Conservation (phyloP, 2,797 vertebrate genomes). For the Poeciliopsis presidionis region DNA sequence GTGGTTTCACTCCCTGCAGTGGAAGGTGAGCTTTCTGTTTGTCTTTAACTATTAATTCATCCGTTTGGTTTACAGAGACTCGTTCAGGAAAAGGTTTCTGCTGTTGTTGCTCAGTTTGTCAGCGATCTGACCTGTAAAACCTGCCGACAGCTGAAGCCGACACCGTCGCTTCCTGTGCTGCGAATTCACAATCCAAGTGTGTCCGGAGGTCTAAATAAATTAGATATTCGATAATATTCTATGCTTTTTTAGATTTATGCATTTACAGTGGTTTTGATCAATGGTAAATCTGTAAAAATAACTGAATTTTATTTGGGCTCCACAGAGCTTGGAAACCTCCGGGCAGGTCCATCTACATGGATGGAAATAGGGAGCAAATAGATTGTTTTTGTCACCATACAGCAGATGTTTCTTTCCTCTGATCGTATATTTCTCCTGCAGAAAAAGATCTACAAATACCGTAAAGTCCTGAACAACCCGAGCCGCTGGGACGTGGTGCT, state of each 20-base stretch:
- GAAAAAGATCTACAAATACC: slow-evolving; percentile 99
- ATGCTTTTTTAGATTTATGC: neutral
- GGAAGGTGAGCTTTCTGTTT: slow-evolving; percentile 88
- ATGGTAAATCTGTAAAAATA: neutral
- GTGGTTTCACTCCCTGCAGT: slow-evolving; percentile 99
- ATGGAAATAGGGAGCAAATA: neutral
- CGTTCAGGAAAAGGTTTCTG: neutral
- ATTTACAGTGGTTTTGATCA: neutral
- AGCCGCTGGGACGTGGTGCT: slow-evolving; percentile 97
- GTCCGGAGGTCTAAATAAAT: neutral
- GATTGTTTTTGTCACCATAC: neutral
- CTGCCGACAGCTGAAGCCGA: neutral
- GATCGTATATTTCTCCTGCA: slow-evolving; percentile 53
- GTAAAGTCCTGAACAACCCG: slow-evolving; percentile 96
- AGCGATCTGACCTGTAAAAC: slow-evolving; percentile 7
- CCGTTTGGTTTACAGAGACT: slow-evolving; percentile 23
- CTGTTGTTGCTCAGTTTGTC: slow-evolving; percentile 7
- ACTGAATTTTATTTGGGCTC: neutral
- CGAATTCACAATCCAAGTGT: neutral
- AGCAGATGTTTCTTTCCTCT: neutral
- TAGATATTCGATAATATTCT: neutral
- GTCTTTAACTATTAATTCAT: slow-evolving; percentile 37
- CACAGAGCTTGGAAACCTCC: neutral
- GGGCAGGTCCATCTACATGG: neutral
- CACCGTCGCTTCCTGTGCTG: neutral